Evolutionary conservation across 2,797 vertebrate species (phyloP).

Genomic region (Tokudaia tokunoshimensis): DNA sequence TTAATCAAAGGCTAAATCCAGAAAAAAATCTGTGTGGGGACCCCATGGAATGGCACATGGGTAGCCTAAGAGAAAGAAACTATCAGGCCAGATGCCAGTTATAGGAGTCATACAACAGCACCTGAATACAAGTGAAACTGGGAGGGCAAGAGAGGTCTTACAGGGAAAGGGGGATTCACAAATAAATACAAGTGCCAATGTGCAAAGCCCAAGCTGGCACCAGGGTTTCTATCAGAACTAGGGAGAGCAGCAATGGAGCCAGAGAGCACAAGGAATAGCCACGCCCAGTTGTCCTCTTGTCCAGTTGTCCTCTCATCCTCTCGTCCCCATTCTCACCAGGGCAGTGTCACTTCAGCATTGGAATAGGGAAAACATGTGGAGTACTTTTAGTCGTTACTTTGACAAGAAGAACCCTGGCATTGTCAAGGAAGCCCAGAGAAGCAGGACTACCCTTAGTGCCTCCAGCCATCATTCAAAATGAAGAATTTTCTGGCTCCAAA

Average conservation of each 20-base stretch:
- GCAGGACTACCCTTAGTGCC: neutral
- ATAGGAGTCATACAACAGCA: neutral
- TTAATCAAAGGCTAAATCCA: neutral
- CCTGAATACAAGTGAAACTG: neutral
- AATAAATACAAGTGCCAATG: neutral
- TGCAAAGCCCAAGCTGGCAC: neutral
- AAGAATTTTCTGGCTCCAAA: neutral
- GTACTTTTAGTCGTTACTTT: neutral
- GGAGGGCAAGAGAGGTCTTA: neutral
- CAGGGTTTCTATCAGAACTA: neutral
- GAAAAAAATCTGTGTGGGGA: neutral
- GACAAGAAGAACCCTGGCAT: neutral
- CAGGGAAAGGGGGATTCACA: neutral
- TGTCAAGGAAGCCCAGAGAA: neutral
- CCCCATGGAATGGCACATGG: neutral
- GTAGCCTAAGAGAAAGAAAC: neutral
- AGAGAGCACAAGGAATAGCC: neutral
- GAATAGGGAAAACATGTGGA: neutral
- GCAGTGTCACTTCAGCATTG: too few relatives aligned
- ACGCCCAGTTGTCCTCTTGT: neutral
- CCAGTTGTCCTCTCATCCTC: neutral
- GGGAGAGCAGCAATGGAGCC: neutral
- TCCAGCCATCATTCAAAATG: neutral
- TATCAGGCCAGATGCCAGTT: neutral
- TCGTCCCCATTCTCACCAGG: neutral